Evolutionary conservation across 2,797 vertebrate species (phyloP).

Genomic region (Telmatherina bonti): DNA sequence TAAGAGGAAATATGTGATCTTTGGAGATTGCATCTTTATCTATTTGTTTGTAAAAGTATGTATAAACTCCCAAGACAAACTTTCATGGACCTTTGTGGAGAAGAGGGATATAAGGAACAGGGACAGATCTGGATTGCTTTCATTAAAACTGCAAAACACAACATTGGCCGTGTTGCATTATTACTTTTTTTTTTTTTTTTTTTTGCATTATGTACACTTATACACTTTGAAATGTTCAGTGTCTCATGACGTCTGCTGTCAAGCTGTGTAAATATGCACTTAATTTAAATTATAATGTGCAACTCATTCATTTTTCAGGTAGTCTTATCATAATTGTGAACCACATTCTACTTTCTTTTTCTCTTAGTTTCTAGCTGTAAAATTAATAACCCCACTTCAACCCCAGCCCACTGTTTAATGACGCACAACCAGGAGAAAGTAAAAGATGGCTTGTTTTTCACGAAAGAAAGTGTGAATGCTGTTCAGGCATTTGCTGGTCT

Average conservation of each 20-base stretch:
- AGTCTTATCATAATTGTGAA: conserved; percentile 51
- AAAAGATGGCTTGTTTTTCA: conserved; percentile 44
- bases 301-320: conserved; percentile 46
- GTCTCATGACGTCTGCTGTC: conserved; percentile 1
- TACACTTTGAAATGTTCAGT: not conserved
- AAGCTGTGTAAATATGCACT: conserved; percentile 2
- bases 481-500: conserved; percentile 41
- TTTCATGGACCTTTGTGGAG: not conserved
- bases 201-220: not conserved
- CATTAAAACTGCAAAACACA: not conserved
- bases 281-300: conserved; percentile 17
- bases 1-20: not conserved
- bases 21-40: not conserved
- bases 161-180: no score
- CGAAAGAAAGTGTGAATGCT: conserved; percentile 44
- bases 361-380: conserved; percentile 12
- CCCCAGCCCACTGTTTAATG: conserved; percentile 53
- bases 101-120: not conserved
- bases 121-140: no score
- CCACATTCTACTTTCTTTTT: conserved; percentile 63
- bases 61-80: not conserved
- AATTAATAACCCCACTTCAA: conserved; percentile 45
- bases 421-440: conserved; percentile 51
- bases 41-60: not conserved
- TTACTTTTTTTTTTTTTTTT: no score